Base-by-base conservation (phyloP, 2,888 invertebrate genomes). In the Argyresthia goedartella region DNA sequence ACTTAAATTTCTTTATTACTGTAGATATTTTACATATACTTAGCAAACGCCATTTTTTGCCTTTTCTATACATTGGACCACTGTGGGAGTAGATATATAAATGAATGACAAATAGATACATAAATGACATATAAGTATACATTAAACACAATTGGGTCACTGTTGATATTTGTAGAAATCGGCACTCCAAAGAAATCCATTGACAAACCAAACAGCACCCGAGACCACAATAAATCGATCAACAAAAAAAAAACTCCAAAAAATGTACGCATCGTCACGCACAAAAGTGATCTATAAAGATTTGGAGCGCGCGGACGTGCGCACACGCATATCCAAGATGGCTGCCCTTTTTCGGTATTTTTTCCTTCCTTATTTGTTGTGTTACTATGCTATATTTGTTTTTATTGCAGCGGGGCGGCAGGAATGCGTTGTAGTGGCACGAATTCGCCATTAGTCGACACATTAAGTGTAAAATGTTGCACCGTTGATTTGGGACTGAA, bases 201-300 rank as follows among this genome's bases (percentile, higher is more conserved):
- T 25, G 25, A 25, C 25, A 25, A 25, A 25, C 25, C 25, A 25
- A 25, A 25, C 25, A 25, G 3, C 2, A 2, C 25, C 25, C 3
- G 25, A 25, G 6, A 25, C 25, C 25, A 25, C 25, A 25, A 25
- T 25, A 25, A 25, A 25, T 25, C 25, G 25, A 25, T 25, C 25
- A 25, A 25, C 25, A 25, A 25, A 58, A 61, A 65, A 66, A 67
- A 64, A 48, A 54, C 56, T 56, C 52, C 59, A 61, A 65, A 66
- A 67, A 64, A 67, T 64, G 58, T 56, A 57, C 54, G 54, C 55
- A 67, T 67, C 60, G 67, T 79, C 85, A 85, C 85, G 85, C 80
- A 82, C 81, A 63, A 81, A 85, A 84, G 59, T 81, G 76, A 85
- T 85, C 84, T 76, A 75, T 85, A 72, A 81, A 71, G 81, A 77